These are phyloP conservation scores for Cercopithecus mona DNA, from an alignment of 2,113 vertebrate genomes.

Conservation along the genomic window DNA sequence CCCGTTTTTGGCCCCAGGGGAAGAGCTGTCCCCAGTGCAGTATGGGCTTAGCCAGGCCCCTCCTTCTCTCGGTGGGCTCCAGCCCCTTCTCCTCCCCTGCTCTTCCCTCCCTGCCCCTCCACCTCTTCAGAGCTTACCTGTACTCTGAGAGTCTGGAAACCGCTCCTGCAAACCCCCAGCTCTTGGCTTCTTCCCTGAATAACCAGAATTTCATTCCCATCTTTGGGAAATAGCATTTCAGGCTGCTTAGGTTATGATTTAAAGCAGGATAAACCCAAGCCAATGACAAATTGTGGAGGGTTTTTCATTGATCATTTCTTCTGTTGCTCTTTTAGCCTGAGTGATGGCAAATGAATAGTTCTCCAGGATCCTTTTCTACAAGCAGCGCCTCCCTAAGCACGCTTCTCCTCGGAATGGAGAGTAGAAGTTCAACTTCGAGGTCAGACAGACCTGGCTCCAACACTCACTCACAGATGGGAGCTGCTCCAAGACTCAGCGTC, in stretches of 20 bases:
- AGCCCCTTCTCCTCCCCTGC: neutral
- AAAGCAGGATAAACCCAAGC: neutral
- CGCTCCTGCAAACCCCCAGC: neutral
- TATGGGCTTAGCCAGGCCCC: neutral
- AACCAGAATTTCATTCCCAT: neutral
- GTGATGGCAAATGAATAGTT: neutral
- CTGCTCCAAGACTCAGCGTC: neutral
- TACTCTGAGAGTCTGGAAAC: neutral
- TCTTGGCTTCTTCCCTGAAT: neutral
- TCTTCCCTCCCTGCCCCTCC: neutral
- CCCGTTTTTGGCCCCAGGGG: neutral
- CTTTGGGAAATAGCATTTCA: neutral
- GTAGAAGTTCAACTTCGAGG: neutral
- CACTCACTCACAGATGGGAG: neutral
- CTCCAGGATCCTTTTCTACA: neutral
- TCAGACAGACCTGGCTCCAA: neutral
- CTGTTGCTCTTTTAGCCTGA: neutral
- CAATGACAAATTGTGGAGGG: neutral
- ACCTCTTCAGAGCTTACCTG: neutral
- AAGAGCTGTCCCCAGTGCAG: neutral
- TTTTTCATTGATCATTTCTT: neutral
- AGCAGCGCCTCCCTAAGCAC: rapidly evolving
- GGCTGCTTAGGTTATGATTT: neutral
- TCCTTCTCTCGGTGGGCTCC: neutral
- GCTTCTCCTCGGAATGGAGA: neutral